Conservation (phyloP, 1,140 invertebrate species). For the Drosophila aff. region DNA sequence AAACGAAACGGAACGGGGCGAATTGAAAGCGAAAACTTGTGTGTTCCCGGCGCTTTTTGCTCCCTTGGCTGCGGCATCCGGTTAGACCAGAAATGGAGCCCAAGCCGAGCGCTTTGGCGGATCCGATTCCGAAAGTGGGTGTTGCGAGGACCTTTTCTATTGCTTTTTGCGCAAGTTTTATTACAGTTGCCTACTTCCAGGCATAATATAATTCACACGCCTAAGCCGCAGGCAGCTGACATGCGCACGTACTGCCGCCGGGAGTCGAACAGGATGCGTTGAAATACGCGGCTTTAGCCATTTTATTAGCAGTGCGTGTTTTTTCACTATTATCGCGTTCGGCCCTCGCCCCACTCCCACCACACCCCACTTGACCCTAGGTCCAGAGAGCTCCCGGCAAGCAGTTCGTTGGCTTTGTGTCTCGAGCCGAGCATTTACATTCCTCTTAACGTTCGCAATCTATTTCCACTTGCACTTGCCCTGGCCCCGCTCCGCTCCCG, state of each 20-base stretch:
- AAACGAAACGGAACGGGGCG: not conserved
- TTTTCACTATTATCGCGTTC: constrained; percentile 77
- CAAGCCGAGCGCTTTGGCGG: not conserved
- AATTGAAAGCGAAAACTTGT: constrained; percentile 36
- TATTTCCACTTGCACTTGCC: constrained; percentile 66
- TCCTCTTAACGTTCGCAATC: constrained; percentile 77
- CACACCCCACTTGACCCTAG: constrained; percentile 65
- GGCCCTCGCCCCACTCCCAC: constrained; percentile 15
- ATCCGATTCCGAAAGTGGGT: constrained; percentile 13
- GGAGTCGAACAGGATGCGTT: constrained; percentile 48
- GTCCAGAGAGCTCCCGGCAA: constrained; percentile 14
- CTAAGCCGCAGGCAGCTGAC: constrained; percentile 78
- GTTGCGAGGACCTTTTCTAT: constrained; percentile 43
- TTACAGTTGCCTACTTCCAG: constrained; percentile 77
- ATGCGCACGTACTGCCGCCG: constrained; percentile 68
- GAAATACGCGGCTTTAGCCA: constrained; percentile 73
- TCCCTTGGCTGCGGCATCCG: constrained; percentile 59
- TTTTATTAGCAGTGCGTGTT: constrained; percentile 84
- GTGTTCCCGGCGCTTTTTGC: constrained; percentile 32
- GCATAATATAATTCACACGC: constrained; percentile 82
- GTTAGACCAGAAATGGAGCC: constrained; percentile 21
- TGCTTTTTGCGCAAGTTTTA: constrained; percentile 73
- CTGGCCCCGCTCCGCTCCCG: not conserved
- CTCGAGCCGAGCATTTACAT: constrained; percentile 65
- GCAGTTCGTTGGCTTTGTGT: constrained; percentile 60